Conservation (phyloP, 2,797 vertebrate genomes). For the Megaceryle alcyon region DNA sequence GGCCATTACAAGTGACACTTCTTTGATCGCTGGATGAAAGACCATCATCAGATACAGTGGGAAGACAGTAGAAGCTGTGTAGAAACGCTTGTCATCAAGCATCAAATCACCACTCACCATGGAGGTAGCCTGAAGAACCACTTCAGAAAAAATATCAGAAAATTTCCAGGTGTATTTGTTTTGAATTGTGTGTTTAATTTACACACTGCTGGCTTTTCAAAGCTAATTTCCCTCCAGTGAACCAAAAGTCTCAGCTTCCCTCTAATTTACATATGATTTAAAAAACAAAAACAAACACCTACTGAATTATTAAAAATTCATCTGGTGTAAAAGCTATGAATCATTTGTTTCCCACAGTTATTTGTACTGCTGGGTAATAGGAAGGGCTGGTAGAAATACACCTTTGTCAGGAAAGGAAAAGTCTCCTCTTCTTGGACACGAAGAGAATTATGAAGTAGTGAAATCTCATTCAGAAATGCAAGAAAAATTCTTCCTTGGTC, state of each 20-base stretch:
- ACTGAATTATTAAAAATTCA: background rate
- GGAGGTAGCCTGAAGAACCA: background rate
- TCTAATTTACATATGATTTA: background rate
- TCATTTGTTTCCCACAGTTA: background rate
- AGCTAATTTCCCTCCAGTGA: background rate
- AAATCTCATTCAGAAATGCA: background rate
- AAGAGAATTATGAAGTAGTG: background rate
- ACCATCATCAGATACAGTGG: background rate
- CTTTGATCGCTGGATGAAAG: background rate
- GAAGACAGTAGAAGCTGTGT: background rate
- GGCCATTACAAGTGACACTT: background rate
- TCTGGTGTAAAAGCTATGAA: background rate
- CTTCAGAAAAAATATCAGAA: background rate
- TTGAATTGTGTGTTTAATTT: background rate
- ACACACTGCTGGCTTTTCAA: background rate
- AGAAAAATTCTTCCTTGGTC: background rate
- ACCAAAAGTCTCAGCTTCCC: background rate
- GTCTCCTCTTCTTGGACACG: background rate
- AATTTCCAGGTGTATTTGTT: background rate
- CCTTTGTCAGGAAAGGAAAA: background rate
- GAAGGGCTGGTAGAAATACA: background rate
- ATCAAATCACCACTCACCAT: rapidly evolving
- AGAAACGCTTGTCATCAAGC: background rate
- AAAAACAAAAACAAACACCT: background rate
- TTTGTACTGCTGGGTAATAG: background rate